Conservation (phyloP, 2,113 vertebrate species). For the Pelmatolapia mariae region DNA sequence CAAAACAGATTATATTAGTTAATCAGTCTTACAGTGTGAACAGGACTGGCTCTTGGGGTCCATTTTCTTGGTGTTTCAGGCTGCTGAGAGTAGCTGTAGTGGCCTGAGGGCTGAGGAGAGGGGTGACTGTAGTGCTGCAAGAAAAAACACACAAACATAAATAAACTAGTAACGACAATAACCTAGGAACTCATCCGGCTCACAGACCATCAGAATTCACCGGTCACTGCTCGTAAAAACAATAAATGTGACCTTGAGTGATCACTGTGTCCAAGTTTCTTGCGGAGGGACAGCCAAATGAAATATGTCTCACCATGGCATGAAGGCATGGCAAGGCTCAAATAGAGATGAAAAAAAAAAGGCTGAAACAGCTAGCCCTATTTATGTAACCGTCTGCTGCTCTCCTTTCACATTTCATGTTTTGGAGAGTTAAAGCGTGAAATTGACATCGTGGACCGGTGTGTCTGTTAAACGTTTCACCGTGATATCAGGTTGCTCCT, state of each 20-base stretch:
- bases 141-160: background rate
- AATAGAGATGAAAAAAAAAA: background rate
- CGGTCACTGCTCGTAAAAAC: background rate
- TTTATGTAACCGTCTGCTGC: background rate
- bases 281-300: background rate
- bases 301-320: background rate
- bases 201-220: background rate
- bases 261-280: background rate
- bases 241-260: background rate
- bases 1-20: background rate
- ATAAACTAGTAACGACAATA: background rate
- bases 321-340: background rate
- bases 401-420: background rate
- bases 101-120: slow-evolving; percentile 6
- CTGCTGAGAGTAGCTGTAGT: slow-evolving; percentile 24
- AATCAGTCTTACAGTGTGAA: slow-evolving; percentile 31
- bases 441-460: background rate
- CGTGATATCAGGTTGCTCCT: background rate
- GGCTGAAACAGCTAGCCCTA: background rate
- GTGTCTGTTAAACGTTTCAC: background rate
- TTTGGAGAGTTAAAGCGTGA: background rate
- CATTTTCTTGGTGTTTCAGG: slow-evolving; percentile 53
- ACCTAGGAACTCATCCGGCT: background rate
- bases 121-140: slow-evolving; percentile 52
- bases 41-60: slow-evolving; percentile 47